Base-by-base conservation (phyloP, 2,797 vertebrate genomes). In the Toxotes lorentzi region DNA sequence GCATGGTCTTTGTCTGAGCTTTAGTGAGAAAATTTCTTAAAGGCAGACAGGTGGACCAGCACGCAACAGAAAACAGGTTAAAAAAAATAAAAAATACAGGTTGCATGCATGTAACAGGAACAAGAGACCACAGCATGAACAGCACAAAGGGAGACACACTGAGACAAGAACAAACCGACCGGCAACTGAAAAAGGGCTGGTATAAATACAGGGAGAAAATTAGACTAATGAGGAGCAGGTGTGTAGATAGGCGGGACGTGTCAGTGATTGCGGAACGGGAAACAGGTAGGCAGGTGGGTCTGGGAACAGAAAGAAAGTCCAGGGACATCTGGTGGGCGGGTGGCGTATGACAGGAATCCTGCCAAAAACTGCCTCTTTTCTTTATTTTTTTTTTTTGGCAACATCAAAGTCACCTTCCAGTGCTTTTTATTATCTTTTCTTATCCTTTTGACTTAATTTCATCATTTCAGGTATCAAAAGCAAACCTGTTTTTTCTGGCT, bases 401-500 rank as follows among this genome's bases (percentile, higher is more conserved):
- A 3, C 5, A 2, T 35, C 51, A 38, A 30, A 64, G 56, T 74
- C 65, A 70, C 34, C 56, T 47, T 66, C 6, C 1, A 24, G 5
- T 30, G 21, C 27, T 34, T 41, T 47, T 30, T 12, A 50, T 30
- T n/a, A 43, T 62, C 27, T 59, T 21, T 27, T 24, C 30, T 57
- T 4, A 23, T 43, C 12, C 9, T 41, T 63, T 60, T 1, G 38
- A 60, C 30, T 70, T 73, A 54, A n/a, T 6, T 48, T 57, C 43
- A 62, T 65, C n/a, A 16, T 54, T 6, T 61, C 5, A 5, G 19
- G 23, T 23, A 51, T 70, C 74, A 71, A 7, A 64, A 21, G 60
- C 17, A 14, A 61, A 47, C 32, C 19, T 12, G 30, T 21, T 14
- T 66, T 14, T 1, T 24, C 40, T 67, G 50, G 6, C 19, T 40